Evolutionary conservation across 53 echinoderm and acorn worm genomes (phyloP), one percentile per base, ranked within the genome.

Genomic region (Paracentrotus lividus): DNA sequence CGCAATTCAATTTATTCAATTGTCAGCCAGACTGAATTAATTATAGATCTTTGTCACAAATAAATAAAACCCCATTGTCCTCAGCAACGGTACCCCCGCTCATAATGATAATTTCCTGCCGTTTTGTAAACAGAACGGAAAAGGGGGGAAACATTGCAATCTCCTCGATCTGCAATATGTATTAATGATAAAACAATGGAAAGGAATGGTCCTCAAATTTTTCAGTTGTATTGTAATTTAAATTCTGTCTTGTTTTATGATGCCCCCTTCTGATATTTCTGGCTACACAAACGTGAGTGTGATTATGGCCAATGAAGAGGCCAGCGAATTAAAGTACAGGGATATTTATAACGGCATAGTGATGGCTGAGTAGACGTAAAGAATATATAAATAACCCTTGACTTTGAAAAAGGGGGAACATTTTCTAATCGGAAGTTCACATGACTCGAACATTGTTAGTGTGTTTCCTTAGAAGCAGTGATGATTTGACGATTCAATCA

Each of bases 391-490:
- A 44, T 45, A 43, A 26, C 33, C n/a, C 81, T 81, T n/a, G n/a
- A n/a, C n/a, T n/a, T n/a, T n/a, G n/a, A n/a, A 81, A 26, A 81
- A 81, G 27, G n/a, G n/a, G 47, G 47, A 3, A 20, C 47, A n/a
- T 81, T 43, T 34, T n/a, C 10, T n/a, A 81, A 81, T 81, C 81
- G 81, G 81, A 81, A 45, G 81, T 81, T 81, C 45, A 81, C 47
- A 45, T 81, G 47, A 81, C 9, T 81, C 45, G 24, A 81, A 36
- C 7, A 49, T 81, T 45, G 47, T 47, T 47, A 47, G 49, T 4
- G 27, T 47, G 26, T 27, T 47, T 47, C 47, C 81, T 33, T 27
- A 81, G 27, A 49, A 47, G 47, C 27, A 27, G 2, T 18, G 15
- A 47, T 20, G 13, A 5, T 81, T 21, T 81, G 47, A 81, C 81